Evolutionary conservation across 2,113 vertebrate genomes (phyloP).

Genomic region (Capra hircus): DNA sequence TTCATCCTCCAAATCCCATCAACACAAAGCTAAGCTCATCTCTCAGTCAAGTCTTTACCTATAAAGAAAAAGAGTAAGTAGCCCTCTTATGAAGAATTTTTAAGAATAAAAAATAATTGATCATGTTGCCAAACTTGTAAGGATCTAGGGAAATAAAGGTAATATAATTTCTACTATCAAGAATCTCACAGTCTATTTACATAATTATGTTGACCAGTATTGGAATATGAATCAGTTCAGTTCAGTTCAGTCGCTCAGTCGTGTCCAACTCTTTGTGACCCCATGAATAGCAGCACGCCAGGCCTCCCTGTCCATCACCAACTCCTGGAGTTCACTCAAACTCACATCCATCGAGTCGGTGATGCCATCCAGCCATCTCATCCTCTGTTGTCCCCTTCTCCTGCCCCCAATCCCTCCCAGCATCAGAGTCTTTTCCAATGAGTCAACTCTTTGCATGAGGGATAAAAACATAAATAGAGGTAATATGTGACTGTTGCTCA

Average conservation of each 20-base stretch:
- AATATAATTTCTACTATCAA: background rate
- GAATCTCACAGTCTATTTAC: background rate
- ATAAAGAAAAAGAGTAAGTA: background rate
- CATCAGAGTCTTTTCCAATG: too few relatives aligned
- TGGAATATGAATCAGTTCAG: background rate
- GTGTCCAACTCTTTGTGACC: too few relatives aligned
- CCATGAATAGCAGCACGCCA: too few relatives aligned
- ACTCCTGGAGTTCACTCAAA: too few relatives aligned
- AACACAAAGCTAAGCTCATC: background rate
- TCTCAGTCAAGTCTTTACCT: background rate
- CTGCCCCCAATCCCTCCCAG: too few relatives aligned
- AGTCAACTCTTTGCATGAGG: too few relatives aligned
- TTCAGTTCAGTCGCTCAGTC: too few relatives aligned
- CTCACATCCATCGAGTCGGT: accelerated
- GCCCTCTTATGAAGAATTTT: background rate
- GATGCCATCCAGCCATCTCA: too few relatives aligned
- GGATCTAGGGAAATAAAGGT: background rate
- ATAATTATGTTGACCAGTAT: background rate
- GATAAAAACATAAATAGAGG: background rate
- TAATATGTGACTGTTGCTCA: background rate
- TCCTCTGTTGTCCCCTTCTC: too few relatives aligned
- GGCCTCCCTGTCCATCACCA: too few relatives aligned
- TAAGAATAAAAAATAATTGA: background rate
- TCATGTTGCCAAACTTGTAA: background rate
- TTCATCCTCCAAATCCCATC: background rate